Conservation (phyloP, 2,113 vertebrate genomes). For the Labrus mixtus region DNA sequence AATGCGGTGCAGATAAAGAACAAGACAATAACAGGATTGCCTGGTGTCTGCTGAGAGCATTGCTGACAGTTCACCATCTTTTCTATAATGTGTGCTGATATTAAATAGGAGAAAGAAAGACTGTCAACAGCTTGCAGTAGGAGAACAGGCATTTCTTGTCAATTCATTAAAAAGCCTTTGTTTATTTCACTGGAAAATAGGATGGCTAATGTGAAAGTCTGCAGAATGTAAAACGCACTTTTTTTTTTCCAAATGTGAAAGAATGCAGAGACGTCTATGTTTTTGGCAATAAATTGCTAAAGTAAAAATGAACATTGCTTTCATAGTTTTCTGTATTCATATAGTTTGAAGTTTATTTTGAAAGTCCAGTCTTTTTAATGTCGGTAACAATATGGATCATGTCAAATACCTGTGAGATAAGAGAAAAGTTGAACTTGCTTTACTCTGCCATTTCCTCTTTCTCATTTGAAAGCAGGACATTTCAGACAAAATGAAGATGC, state of each 20-base stretch:
- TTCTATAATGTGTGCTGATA: constrained; percentile 53
- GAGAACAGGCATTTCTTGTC: constrained; percentile 13
- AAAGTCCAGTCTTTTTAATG: constrained; percentile 15
- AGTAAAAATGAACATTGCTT: constrained; percentile 8
- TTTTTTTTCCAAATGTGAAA: constrained; percentile 57
- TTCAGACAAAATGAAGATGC: constrained; percentile 59
- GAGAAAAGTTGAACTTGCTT: constrained; percentile 27
- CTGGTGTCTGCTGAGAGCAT: constrained; percentile 27
- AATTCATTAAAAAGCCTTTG: constrained; percentile 34
- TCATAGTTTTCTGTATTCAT: constrained; percentile 25
- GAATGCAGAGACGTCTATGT: constrained; percentile 8
- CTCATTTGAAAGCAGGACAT: constrained; percentile 48
- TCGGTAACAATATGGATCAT: constrained; percentile 35
- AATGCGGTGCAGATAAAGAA: constrained; percentile 24
- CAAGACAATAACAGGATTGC: constrained; percentile 8
- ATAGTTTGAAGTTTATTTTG: constrained; percentile 42
- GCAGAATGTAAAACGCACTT: constrained; percentile 61
- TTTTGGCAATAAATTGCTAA: constrained; percentile 38
- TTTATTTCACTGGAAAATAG: constrained; percentile 40
- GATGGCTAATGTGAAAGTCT: constrained; percentile 18
- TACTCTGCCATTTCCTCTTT: constrained; percentile 46
- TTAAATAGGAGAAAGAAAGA: constrained; percentile 27
- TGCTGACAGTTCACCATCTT: constrained; percentile 31
- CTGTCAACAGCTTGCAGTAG: background rate
- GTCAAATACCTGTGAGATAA: constrained; percentile 29